A percentile compares a stretch with the other conserved stretches of the same genome.
Conservation (phyloP, 2,113 vertebrate genomes). For the Trinectes maculatus region DNA sequence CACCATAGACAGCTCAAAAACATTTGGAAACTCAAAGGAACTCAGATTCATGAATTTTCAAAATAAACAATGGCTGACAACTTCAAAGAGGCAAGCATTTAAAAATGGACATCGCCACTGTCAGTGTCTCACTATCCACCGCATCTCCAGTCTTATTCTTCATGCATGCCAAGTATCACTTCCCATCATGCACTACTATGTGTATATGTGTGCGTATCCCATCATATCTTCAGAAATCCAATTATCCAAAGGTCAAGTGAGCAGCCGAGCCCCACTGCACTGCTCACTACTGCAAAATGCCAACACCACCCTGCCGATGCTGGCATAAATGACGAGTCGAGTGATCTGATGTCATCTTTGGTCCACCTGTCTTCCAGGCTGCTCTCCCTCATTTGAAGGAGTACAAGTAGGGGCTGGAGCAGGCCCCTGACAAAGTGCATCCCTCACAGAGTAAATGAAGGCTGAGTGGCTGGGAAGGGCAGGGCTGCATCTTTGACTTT, state of each 20-base stretch:
- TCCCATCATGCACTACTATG: slow-evolving; percentile 69
- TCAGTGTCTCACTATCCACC: slow-evolving; percentile 29
- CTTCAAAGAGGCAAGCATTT: slow-evolving; percentile 10
- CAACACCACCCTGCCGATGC: slow-evolving; percentile 61
- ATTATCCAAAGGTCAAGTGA: slow-evolving; percentile 82
- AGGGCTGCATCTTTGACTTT: slow-evolving; percentile 13
- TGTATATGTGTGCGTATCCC: slow-evolving; percentile 53
- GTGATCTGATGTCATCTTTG: slow-evolving; percentile 57
- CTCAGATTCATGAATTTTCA: slow-evolving; percentile 11
- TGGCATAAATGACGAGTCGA: slow-evolving; percentile 56
- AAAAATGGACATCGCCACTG: slow-evolving; percentile 13
- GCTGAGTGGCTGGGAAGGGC: slow-evolving; percentile 2
- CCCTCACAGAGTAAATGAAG: slow-evolving; percentile 21
- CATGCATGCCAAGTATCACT: slow-evolving; percentile 69
- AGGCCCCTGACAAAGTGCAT: slow-evolving; percentile 7
- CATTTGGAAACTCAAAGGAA: not conserved
- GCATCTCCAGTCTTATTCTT: slow-evolving; percentile 51
- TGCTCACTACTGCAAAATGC: slow-evolving; percentile 75
- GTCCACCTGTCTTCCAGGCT: slow-evolving; percentile 32
- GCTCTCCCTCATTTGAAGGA: slow-evolving; percentile 20
- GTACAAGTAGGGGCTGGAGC: slow-evolving; percentile 12
- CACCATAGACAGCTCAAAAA: slow-evolving; percentile 28
- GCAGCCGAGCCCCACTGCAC: slow-evolving; percentile 63
- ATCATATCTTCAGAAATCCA: slow-evolving; percentile 81
- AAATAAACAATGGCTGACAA: slow-evolving; percentile 20